Evolutionary conservation across 2,888 invertebrate species (phyloP).

Genomic region (Torymus auratus): DNA sequence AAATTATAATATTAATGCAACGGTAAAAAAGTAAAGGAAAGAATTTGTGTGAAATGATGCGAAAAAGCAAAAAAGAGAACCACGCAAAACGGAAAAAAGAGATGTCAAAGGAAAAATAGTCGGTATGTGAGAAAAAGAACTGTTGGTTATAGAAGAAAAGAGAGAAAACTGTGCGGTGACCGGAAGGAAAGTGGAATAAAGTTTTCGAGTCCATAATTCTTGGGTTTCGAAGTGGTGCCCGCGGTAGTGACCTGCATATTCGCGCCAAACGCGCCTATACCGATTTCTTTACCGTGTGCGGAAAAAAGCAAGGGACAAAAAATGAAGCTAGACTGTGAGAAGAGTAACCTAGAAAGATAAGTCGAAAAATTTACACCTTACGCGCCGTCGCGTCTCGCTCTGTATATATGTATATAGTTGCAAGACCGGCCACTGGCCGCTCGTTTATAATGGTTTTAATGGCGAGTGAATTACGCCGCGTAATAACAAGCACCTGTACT

Average conservation of each 20-base stretch:
- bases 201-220: conserved; percentile 30
- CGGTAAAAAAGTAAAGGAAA: neutral
- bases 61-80: neutral
- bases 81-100: neutral
- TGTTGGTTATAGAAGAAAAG: too few relatives aligned
- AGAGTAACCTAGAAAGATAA: conserved; percentile 37
- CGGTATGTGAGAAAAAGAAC: neutral
- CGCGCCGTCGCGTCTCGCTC: neutral
- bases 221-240: neutral
- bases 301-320: neutral
- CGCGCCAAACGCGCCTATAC: conserved; percentile 1
- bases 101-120: neutral
- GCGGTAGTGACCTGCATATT: conserved; percentile 20
- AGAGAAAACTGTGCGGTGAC: neutral
- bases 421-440: neutral
- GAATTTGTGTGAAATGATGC: too few relatives aligned
- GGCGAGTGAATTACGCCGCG: conserved; percentile 47
- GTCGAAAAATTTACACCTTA: conserved; percentile 44
- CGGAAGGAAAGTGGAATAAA: conserved; percentile 25
- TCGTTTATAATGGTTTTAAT: conserved; percentile 51
- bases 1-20: neutral
- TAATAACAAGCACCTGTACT: conserved; percentile 48
- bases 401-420: neutral
- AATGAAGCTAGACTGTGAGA: neutral
- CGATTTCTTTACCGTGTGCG: neutral